Percentiles rank a stretch among this genome's conserved stretches.
Conservation (phyloP, 2,113 vertebrate species). For the Mobula birostris region DNA sequence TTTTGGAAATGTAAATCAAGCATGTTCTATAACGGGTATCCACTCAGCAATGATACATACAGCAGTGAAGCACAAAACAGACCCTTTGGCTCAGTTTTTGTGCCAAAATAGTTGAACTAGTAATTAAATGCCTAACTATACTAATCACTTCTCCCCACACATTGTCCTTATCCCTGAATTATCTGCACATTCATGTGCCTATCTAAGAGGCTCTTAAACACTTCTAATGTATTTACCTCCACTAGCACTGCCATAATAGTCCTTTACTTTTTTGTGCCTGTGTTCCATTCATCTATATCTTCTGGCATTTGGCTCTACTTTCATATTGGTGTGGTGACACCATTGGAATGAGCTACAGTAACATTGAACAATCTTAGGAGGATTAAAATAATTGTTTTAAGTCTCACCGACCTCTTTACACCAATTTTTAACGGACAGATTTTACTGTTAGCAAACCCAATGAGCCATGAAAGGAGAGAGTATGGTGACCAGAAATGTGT, state of each 20-base stretch:
- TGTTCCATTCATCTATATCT: background rate
- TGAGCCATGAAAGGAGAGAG: background rate
- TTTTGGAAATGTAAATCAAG: background rate
- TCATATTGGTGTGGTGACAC: background rate
- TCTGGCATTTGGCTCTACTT: background rate
- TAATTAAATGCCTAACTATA: no score
- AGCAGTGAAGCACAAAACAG: no score
- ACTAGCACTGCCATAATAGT: background rate
- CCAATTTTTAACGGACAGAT: background rate
- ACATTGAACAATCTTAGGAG: background rate
- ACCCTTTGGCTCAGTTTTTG: no score
- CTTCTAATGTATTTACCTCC: no score
- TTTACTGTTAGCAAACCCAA: no score
- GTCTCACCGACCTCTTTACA: background rate
- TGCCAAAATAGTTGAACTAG: no score
- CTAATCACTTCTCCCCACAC: no score
- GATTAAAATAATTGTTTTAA: background rate
- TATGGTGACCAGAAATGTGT: background rate
- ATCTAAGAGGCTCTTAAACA: no score
- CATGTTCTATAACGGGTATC: background rate
- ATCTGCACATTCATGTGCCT: no score
- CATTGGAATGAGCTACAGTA: background rate
- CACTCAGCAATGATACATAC: background rate
- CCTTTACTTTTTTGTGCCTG: no score
- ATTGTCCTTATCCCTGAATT: no score